These are phyloP conservation scores for Stenotaenia linearis DNA, from an alignment of 2,888 invertebrate genomes.

Conservation along the genomic window DNA sequence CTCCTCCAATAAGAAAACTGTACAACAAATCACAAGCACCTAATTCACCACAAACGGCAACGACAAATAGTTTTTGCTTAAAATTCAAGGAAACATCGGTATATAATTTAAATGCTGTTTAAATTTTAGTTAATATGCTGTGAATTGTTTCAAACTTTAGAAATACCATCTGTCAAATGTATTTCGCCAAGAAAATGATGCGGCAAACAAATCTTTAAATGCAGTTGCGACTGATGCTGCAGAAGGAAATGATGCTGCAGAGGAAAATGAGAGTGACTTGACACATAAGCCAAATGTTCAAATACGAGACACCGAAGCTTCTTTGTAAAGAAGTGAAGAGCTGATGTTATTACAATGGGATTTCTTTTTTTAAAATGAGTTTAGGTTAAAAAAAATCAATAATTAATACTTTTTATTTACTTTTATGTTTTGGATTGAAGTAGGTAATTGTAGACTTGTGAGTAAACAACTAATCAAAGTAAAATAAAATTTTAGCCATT, in stretches of 20 bases:
- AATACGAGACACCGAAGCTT: not conserved
- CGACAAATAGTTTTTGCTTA: not conserved
- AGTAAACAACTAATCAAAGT: too few relatives aligned
- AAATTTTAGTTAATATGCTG: too few relatives aligned
- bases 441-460: too few relatives aligned
- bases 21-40: not conserved
- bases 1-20: not conserved
- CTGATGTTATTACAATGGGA: too few relatives aligned
- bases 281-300: not conserved
- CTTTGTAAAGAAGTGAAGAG: too few relatives aligned
- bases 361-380: too few relatives aligned
- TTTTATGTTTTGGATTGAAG: too few relatives aligned
- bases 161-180: not conserved
- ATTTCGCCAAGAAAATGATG: not conserved
- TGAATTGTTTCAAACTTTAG: not conserved
- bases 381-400: too few relatives aligned
- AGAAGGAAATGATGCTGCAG: too few relatives aligned
- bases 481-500: too few relatives aligned
- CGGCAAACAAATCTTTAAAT: not conserved
- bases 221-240: not conserved
- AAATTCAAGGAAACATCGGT: not conserved
- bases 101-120: not conserved
- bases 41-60: not conserved
- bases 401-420: too few relatives aligned
- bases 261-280: not conserved